Base-by-base conservation (phyloP, 2,888 invertebrate species). In the Yponomeuta plumbellus region DNA sequence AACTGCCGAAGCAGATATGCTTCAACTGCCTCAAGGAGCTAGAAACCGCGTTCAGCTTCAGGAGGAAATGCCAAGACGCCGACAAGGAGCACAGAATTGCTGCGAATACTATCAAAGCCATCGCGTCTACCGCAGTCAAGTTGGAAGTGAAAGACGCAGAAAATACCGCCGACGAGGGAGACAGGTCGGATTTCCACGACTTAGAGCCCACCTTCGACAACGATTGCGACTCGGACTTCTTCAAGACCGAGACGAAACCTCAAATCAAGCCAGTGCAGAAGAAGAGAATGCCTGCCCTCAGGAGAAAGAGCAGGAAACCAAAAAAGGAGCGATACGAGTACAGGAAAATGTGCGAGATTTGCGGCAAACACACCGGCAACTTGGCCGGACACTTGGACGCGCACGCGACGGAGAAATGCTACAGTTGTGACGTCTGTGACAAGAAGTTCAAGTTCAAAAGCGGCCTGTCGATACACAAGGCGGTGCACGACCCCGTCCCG, bases 391-490 rank as follows among this genome's bases (percentile, higher is more conserved):
- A 92, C 67, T 71, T 92, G 69, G 91, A 90, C 74, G 79, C 81
- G 66, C 92, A 92, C 70, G 80, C 88, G 4, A 79, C 72, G 0
- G 84, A 79, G 34, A 88, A 85, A 68, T 74, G 77, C 11, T 89
- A 91, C 72, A 81, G 86, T 0, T 92, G 92, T 69, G 80, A 86
- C 0, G 74, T 88, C 2, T 92, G 92, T 70, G 86, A 86, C 67
- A 92, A 92, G 74, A 86, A 81, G 66, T 92, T 92, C 66, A 91
- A 91, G 69, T 90, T 89, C 69, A 91, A 87, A 71, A 89, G 89
- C 71, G 89, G 91, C 4, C 71, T 92, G 68, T 76, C 86, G 6
- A 81, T 90, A 66, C 92, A 92, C 73, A 84, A 83, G 71, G 85
- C 88, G 1, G 76, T 84, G 0, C 92, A 92, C 74, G 79, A 89